phyloP scores from a whole-genome alignment of 2,888 invertebrate species.

The Lasioglossum calceatum region DNA sequence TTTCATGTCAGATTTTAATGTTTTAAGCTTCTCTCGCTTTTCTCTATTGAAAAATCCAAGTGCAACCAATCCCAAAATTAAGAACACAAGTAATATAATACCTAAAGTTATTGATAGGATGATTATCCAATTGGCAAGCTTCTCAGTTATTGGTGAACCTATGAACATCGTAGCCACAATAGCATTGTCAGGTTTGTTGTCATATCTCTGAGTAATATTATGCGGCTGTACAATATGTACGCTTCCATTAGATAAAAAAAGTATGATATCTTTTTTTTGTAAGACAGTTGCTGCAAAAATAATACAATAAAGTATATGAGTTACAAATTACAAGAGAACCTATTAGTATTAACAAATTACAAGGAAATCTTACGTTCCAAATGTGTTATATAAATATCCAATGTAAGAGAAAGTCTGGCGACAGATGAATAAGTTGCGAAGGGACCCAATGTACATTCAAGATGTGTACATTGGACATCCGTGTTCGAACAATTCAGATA shows the following conservation, averaged over 20 bases:
- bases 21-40: conserved; percentile 74
- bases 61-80: conserved; percentile 74
- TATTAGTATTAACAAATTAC: conserved; percentile 21
- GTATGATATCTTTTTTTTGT: conserved; percentile 80
- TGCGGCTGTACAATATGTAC: conserved; percentile 74
- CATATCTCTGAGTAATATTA: conserved; percentile 73
- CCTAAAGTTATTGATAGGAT: conserved; percentile 78
- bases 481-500: conserved; percentile 82
- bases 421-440: conserved; percentile 77
- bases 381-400: conserved; percentile 78
- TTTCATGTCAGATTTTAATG: conserved; percentile 77
- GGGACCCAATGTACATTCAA: conserved; percentile 81
- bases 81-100: conserved; percentile 73
- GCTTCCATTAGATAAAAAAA: conserved; percentile 79
- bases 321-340: conserved; percentile 25
- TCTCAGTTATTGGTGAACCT: conserved; percentile 74
- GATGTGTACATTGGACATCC: conserved; percentile 76
- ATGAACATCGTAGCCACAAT: conserved; percentile 82
- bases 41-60: conserved; percentile 80
- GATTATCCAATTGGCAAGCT: conserved; percentile 77
- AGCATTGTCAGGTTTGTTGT: conserved; percentile 72
- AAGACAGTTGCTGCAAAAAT: conserved; percentile 57
- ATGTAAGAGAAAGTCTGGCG: conserved; percentile 79
- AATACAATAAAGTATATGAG: neutral
- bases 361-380: conserved; percentile 76